Evolutionary conservation across 2,888 invertebrate genomes (phyloP).

Genomic region (Choreutis nemorana): DNA sequence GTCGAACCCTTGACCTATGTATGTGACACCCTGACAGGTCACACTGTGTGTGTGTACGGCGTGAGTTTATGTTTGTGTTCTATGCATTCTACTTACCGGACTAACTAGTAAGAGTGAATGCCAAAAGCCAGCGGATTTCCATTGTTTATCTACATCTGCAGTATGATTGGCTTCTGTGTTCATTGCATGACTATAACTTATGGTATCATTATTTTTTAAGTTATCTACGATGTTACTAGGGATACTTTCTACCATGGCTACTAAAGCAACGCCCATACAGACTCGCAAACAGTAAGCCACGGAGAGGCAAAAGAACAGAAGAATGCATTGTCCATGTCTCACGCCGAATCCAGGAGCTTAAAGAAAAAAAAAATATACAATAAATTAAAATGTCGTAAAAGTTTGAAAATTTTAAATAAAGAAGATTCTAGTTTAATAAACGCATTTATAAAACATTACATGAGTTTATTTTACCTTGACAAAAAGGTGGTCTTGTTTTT

Average conservation of each 20-base stretch:
- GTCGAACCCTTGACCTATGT: too few relatives aligned
- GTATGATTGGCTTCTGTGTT: not conserved
- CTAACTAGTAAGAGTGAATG: constrained; percentile 26
- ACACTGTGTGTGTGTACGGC: too few relatives aligned
- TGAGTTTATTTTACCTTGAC: too few relatives aligned
- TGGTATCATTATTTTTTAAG: not conserved
- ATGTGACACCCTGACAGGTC: too few relatives aligned
- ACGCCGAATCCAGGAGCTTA: constrained; percentile 34
- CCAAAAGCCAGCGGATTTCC: constrained; percentile 18
- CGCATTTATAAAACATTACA: too few relatives aligned
- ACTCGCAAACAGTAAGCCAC: constrained; percentile 70
- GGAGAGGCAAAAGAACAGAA: constrained; percentile 64
- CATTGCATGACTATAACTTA: not conserved
- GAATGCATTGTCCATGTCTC: constrained; percentile 67
- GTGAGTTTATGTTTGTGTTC: too few relatives aligned
- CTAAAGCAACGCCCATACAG: constrained; percentile 71
- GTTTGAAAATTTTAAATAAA: too few relatives aligned
- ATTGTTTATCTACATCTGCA: constrained; percentile 9
- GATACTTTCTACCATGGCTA: constrained; percentile 63
- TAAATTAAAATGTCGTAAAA: too few relatives aligned
- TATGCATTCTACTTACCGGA: constrained; percentile 25
- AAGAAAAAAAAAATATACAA: constrained; percentile 2
- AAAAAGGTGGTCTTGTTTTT: too few relatives aligned
- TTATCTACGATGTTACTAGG: not conserved
- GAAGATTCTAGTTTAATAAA: too few relatives aligned